Base-by-base conservation (phyloP, 2,113 vertebrate species). In the Apteryx mantelli region DNA sequence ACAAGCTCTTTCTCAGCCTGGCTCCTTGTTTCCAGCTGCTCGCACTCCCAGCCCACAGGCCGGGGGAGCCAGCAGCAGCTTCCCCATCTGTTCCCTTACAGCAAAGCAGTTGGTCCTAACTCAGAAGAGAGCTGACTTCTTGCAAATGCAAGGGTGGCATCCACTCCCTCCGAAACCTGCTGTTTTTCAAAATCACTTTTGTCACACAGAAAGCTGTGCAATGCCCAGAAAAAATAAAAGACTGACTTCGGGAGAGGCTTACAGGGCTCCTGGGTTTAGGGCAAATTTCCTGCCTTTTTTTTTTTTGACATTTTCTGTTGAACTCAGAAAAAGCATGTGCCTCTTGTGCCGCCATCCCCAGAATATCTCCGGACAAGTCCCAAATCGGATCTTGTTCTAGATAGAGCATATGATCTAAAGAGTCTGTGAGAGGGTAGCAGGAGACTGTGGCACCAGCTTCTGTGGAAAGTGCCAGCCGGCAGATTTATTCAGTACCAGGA, bases 91-190 rank as follows among this genome's bases (percentile, higher is more conserved):
- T 12, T 78, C 32, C 60, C 74, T 53, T 30, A 28, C 68, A 90
- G 40, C 6, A 40, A 53, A 19, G 2, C 50, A 0, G 2, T 1
- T n/a, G 53, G 44, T 69, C 28, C 34, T 7, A 20, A 22, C 19
- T 87, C 52, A 46, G 36, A 36, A 58, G 61, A 88, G 38, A 82
- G 63, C 64, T 55, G 61, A 79, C 58, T 87, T 38, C 56, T 34
- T 21, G 25, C 12, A 20, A 13, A 65, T 40, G 13, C 21, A 3
- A 15, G n/a, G 18, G 17, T 58, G 17, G 28, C 89, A 46, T 52
- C 56, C 50, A 19, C 48, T 82, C 6, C 53, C 68, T 66, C 78
- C 0, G 0, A 34, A 12, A 48, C 15, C 21, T 32, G 34, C 9
- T 86, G 8, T 50, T 11, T 64, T 84, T 60, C 0, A 5, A 56